Evolutionary conservation across 2,113 vertebrate species (phyloP).

Genomic region (Ameiurus melas): DNA sequence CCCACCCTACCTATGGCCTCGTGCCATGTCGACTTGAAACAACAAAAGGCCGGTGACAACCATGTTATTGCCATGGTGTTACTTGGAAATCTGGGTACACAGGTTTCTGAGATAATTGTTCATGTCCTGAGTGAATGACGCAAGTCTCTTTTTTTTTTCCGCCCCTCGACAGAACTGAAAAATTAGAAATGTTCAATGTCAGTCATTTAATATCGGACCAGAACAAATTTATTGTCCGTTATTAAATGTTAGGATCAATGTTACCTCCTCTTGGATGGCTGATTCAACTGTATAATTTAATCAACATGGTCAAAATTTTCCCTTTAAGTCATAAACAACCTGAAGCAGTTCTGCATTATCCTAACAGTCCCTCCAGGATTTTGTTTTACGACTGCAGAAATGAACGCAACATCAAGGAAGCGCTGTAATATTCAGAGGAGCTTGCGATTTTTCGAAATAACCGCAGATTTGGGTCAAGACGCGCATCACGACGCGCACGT

Average conservation of each 20-base stretch:
- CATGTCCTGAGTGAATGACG: not conserved
- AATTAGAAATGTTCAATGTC: not conserved
- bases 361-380: too few species aligned
- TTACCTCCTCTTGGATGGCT: not conserved
- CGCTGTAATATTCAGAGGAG: too few species aligned
- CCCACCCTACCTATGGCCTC: conserved; percentile 13
- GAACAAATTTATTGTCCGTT: not conserved
- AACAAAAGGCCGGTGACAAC: not conserved
- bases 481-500: too few species aligned
- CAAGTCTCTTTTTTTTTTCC: not conserved
- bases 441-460: too few species aligned
- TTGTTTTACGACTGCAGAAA: too few species aligned
- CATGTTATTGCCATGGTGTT: not conserved
- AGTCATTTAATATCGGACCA: too few species aligned
- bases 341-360: not conserved
- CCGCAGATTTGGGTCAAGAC: too few species aligned
- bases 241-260: not conserved
- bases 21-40: conserved; percentile 11
- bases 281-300: not conserved
- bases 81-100: not conserved
- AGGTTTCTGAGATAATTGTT: conserved; percentile 4
- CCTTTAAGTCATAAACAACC: not conserved
- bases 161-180: not conserved
- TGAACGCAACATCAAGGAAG: too few species aligned
- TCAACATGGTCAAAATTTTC: not conserved